Evolutionary conservation across 2,797 vertebrate species (phyloP), one percentile per base, ranked within the genome.

Genomic region (Halcyon chelicuti): DNA sequence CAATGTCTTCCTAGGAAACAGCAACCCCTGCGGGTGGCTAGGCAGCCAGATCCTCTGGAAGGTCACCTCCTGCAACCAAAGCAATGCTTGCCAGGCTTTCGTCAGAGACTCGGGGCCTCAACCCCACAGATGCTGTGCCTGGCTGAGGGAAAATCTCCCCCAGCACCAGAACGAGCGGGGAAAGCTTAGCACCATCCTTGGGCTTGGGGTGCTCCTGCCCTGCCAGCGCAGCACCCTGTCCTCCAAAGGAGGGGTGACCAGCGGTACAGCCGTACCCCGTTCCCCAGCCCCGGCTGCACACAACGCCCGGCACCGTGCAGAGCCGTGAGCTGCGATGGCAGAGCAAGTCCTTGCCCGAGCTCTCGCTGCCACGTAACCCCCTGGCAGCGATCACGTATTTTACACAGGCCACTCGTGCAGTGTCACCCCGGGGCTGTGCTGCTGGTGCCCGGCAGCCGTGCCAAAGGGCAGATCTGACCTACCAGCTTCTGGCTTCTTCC

Each of bases 121-220:
- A 65, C 37, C n/a, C 49, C 49, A 10, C 46, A 22, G 31, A 29
- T 33, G 17, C 62, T 29, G 12, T 49, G 31, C 33, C 26, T 28
- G 57, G 25, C 54, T 47, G 18, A 31, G 78, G 68, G n/a, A 55
- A 61, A 74, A 61, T 22, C 8, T 87, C 65, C n/a, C 65, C 29
- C 1, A 20, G 51, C 0, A 0, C 35, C 4, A 1, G 19, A 39
- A 23, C 3, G 49, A 61, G 16, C 0, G 3, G 37, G 8, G 8
- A 58, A 51, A 18, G 39, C n/a, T 49, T 51, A n/a, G 42, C 60
- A 49, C n/a, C 25, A 26, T 2, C n/a, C 21, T 12, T 11, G 29
- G 17, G 11, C 31, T 55, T 12, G 19, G 8, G 14, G 2, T 8
- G 52, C 44, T 37, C 18, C 40, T 0, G 2, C 29, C 67, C 52